Conservation (phyloP, 64 coral and sea anemone genomes). For the Cladopsammia gracilis region DNA sequence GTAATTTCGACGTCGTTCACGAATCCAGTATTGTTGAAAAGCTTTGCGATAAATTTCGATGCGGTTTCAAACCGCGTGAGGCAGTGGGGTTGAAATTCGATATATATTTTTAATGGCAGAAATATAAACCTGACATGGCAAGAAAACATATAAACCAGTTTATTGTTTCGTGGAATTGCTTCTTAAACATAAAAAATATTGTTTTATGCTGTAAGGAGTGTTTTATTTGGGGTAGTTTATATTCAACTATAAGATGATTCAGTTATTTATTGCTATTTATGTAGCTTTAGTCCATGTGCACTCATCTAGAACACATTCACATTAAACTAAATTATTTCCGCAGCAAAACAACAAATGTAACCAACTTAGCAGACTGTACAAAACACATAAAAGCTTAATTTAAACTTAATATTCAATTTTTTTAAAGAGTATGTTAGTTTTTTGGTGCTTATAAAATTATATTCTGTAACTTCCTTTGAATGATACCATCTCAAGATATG, state of each 20-base stretch:
- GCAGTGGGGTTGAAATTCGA: slow-evolving; percentile 17
- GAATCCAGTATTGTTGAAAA: background rate
- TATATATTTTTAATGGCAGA: background rate
- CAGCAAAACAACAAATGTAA: no score
- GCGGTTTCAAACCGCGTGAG: background rate
- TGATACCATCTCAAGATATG: no score
- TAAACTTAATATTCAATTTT: background rate
- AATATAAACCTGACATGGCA: background rate
- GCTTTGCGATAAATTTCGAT: background rate
- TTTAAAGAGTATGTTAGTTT: background rate
- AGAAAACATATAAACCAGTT: background rate
- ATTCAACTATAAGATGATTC: no score
- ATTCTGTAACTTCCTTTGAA: no score
- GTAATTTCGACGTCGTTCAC: no score
- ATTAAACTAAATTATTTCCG: no score
- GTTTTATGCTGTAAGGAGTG: background rate
- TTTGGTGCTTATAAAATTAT: background rate
- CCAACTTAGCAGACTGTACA: no score
- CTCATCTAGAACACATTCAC: no score
- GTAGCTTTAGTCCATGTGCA: no score
- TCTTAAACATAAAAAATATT: background rate
- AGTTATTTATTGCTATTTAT: no score
- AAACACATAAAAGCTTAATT: no score
- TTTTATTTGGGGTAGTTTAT: background rate
- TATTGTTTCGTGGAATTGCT: background rate